Conservation (phyloP, 2,888 invertebrate species). For the Drosophila rellima region DNA sequence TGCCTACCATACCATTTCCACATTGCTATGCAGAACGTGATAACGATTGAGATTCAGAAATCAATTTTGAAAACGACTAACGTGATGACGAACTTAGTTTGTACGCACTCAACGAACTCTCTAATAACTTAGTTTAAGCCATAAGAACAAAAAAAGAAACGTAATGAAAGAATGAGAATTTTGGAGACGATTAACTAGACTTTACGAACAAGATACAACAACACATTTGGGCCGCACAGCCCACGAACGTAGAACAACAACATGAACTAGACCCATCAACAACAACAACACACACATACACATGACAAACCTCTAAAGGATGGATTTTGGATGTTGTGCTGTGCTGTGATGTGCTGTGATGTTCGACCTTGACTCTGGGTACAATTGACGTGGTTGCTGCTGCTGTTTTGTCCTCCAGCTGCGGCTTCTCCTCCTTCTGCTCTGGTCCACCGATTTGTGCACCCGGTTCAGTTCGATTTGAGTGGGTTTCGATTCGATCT, state of each 20-base stretch:
- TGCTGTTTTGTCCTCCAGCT: slow-evolving; percentile 80
- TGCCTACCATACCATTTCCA: slow-evolving; percentile 50
- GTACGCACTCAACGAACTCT: slow-evolving; percentile 55
- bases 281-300: slow-evolving; percentile 46
- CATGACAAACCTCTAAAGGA: slow-evolving; percentile 36
- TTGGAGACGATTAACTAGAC: slow-evolving; percentile 60
- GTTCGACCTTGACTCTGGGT: slow-evolving; percentile 54
- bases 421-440: slow-evolving; percentile 78
- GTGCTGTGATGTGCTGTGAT: slow-evolving; percentile 49
- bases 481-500: slow-evolving; percentile 14
- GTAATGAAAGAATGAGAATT: slow-evolving; percentile 32
- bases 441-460: slow-evolving; percentile 78
- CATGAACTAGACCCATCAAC: slow-evolving; percentile 37
- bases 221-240: slow-evolving; percentile 66
- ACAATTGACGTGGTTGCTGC: slow-evolving; percentile 73
- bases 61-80: slow-evolving; percentile 50
- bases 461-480: slow-evolving; percentile 62
- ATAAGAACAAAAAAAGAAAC: slow-evolving; percentile 34
- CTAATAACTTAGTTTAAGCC: slow-evolving; percentile 62
- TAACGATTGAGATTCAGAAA: slow-evolving; percentile 77
- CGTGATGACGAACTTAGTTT: slow-evolving; percentile 68
- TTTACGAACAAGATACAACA: slow-evolving; percentile 52
- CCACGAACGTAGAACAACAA: slow-evolving; percentile 40
- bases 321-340: slow-evolving; percentile 53
- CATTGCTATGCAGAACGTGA: slow-evolving; percentile 74